Percentiles rank a stretch among this genome's conserved stretches.
These are phyloP conservation scores for Pseudachorutes palmiensis DNA, from an alignment of 1,140 invertebrate species.

Conservation along the genomic window DNA sequence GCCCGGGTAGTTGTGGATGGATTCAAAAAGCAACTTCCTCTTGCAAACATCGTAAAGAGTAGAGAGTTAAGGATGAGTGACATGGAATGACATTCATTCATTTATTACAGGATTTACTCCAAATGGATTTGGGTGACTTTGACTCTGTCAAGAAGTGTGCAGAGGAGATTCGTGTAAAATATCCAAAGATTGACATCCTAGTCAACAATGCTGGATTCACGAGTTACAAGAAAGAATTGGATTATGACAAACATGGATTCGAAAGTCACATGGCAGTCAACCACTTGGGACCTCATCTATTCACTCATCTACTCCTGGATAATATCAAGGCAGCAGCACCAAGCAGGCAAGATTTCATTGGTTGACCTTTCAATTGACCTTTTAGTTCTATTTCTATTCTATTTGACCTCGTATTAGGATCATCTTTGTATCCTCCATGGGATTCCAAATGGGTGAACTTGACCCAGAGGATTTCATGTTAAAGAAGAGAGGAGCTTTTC, in stretches of 20 bases:
- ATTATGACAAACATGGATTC: conserved; percentile 65
- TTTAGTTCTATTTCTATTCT: neutral
- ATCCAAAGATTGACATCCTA: conserved; percentile 58
- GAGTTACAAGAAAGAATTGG: conserved; percentile 47
- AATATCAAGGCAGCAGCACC: conserved; percentile 5
- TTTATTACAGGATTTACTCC: conserved; percentile 43
- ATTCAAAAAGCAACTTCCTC: neutral
- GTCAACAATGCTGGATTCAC: conserved; percentile 52
- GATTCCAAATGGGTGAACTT: conserved; percentile 43
- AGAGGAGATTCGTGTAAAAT: conserved; percentile 51
- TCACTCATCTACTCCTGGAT: conserved; percentile 18
- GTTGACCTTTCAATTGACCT: neutral
- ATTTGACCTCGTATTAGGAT: conserved; percentile 29
- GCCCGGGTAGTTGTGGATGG: conserved; percentile 52
- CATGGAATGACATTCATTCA: neutral
- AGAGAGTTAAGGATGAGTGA: conserved; percentile 36
- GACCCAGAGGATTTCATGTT: conserved; percentile 45
- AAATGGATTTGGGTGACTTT: conserved; percentile 63
- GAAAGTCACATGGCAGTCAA: conserved; percentile 67
- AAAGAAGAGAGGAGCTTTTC: conserved; percentile 26
- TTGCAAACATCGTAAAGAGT: conserved; percentile 29
- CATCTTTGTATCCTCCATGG: conserved; percentile 39
- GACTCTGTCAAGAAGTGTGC: conserved; percentile 64
- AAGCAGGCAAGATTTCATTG: neutral
- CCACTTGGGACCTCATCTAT: conserved; percentile 21